A percentile compares a stretch with the other conserved stretches of the same genome.
Evolutionary conservation across 2,888 invertebrate genomes (phyloP).

Genomic region (Periphyllus acericola): DNA sequence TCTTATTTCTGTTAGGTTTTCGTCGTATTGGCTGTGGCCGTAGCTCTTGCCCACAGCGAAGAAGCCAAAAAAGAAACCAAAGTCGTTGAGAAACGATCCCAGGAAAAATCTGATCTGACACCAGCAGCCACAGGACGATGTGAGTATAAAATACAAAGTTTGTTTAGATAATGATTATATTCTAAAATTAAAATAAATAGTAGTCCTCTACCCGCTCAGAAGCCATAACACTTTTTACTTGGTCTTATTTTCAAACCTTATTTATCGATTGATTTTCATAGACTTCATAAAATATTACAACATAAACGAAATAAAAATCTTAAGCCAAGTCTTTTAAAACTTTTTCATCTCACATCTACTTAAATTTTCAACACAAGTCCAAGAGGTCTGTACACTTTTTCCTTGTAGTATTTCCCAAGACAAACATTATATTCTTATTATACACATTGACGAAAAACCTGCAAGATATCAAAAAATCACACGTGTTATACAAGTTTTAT

Average conservation of each 20-base stretch:
- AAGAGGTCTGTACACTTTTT: too few relatives aligned
- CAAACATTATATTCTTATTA: too few relatives aligned
- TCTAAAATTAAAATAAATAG: background rate
- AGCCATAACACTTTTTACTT: background rate
- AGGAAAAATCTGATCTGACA: slow-evolving; percentile 35
- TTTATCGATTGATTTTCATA: background rate
- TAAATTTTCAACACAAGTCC: too few relatives aligned
- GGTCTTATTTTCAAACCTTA: background rate
- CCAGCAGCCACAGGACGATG: slow-evolving; percentile 51
- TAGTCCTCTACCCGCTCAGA: background rate
- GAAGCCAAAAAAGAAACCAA: slow-evolving; percentile 54
- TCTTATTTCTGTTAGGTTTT: slow-evolving; percentile 16
- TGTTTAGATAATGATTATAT: background rate
- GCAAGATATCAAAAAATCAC: too few relatives aligned
- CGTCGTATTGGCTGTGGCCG: slow-evolving; percentile 48
- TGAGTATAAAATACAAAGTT: slow-evolving; percentile 1
- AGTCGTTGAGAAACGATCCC: slow-evolving; percentile 54
- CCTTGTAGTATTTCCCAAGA: too few relatives aligned
- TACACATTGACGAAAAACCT: too few relatives aligned
- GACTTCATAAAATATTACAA: background rate
- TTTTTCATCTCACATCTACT: too few relatives aligned
- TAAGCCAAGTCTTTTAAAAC: too few relatives aligned
- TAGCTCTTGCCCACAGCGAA: slow-evolving; percentile 35
- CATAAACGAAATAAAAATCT: too few relatives aligned
- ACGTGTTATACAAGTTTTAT: too few relatives aligned